Evolutionary conservation across 2,797 vertebrate genomes (phyloP).

Genomic region (Poecile montanus): DNA sequence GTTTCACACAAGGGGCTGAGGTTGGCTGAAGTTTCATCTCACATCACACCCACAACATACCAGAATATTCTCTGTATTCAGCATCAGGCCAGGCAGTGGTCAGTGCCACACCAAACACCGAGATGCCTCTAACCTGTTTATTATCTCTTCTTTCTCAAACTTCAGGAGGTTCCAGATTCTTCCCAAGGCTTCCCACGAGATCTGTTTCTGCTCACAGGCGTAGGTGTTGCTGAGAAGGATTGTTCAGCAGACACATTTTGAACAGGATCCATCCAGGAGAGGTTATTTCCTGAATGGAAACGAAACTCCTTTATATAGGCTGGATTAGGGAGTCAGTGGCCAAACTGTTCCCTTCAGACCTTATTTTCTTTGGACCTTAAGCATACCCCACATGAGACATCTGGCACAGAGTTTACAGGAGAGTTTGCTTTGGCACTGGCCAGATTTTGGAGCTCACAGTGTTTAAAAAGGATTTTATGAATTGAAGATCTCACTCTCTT

Average conservation of each 20-base stretch:
- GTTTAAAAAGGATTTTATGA: slow-evolving; percentile 60
- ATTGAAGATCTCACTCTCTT: slow-evolving; percentile 30
- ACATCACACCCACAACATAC: fast-evolving
- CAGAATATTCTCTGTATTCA: fast-evolving
- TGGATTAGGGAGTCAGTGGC: not conserved
- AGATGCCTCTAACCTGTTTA: not conserved
- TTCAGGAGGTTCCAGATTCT: not conserved
- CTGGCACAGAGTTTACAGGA: slow-evolving; percentile 42
- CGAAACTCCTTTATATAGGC: not conserved
- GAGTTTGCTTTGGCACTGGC: slow-evolving; percentile 62
- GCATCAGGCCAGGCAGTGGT: fast-evolving
- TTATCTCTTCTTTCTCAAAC: not conserved
- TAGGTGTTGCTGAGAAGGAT: not conserved
- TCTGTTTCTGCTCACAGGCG: not conserved
- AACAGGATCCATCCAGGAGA: slow-evolving; percentile 16
- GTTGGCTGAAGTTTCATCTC: not conserved
- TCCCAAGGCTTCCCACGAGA: not conserved
- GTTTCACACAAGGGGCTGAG: not conserved
- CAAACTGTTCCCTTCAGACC: slow-evolving; percentile 39
- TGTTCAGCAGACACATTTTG: slow-evolving; percentile 1
- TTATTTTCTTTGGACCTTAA: slow-evolving; percentile 58
- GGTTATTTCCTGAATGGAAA: slow-evolving; percentile 43
- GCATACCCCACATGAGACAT: slow-evolving; percentile 49
- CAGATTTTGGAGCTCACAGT: slow-evolving; percentile 1
- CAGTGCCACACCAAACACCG: not conserved